Percentiles rank a stretch among this genome's conserved stretches.
Conservation (phyloP, 2,113 vertebrate genomes). For the Gopherus flavomarginatus region DNA sequence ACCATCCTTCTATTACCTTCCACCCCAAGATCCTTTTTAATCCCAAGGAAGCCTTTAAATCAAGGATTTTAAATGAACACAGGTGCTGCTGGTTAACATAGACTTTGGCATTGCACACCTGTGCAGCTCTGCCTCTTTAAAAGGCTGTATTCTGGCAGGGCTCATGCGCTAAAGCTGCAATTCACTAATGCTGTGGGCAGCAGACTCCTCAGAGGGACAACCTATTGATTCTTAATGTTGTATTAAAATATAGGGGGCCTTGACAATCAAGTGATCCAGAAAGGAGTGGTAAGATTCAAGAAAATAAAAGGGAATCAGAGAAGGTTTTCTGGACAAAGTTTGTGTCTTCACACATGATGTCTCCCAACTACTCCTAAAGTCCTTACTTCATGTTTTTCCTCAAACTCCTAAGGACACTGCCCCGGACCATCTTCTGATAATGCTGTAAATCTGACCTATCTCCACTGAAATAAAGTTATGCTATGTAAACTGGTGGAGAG, state of each 20-base stretch:
- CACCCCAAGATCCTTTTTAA: neutral
- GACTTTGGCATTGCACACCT: neutral
- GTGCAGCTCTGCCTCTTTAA: neutral
- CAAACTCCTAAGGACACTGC: rapidly evolving
- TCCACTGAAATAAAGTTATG: neutral
- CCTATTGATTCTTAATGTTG: neutral
- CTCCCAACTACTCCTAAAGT: neutral
- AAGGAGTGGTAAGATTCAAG: too few relatives aligned
- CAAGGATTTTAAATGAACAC: neutral
- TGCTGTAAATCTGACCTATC: neutral
- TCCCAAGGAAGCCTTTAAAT: neutral
- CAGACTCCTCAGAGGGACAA: neutral
- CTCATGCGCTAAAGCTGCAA: neutral
- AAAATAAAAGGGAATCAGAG: neutral
- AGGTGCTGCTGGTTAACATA: neutral
- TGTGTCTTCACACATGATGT: neutral
- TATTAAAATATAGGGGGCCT: too few relatives aligned
- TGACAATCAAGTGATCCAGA: too few relatives aligned
- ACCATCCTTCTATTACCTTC: neutral
- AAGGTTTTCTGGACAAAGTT: neutral
- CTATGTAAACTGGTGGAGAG: neutral
- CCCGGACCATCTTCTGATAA: neutral
- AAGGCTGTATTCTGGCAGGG: neutral
- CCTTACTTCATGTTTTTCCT: neutral
- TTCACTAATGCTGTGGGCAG: neutral